Percentiles rank a stretch among this genome's conserved stretches.
These are phyloP conservation scores for Homarus americanus DNA, from an alignment of 1,140 invertebrate genomes.

Conservation along the genomic window DNA sequence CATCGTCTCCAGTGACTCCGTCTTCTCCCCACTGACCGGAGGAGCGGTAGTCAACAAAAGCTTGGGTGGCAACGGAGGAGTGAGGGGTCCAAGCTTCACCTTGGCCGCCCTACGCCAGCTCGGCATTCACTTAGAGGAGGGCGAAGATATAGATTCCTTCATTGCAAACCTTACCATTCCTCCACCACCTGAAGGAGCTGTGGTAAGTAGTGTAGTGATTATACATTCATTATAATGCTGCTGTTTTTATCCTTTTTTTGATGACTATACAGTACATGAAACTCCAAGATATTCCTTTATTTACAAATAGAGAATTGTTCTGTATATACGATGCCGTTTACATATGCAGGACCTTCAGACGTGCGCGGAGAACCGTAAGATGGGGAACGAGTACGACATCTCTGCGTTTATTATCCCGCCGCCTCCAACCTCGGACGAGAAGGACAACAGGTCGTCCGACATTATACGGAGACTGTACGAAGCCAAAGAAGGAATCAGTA, in stretches of 20 bases:
- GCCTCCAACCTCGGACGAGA: conserved; percentile 50
- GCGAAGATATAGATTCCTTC: conserved; percentile 86
- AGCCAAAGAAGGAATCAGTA: conserved; percentile 73
- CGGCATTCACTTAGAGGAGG: conserved; percentile 75
- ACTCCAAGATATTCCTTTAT: too few species aligned
- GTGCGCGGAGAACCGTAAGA: conserved; percentile 45
- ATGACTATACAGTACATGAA: too few species aligned
- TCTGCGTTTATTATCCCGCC: conserved; percentile 71
- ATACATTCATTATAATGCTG: too few species aligned
- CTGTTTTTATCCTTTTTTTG: background rate
- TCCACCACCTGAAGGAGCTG: conserved; percentile 80
- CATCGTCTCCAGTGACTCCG: conserved; percentile 43
- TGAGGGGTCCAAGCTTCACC: conserved; percentile 57
- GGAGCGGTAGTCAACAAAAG: background rate
- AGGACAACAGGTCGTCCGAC: conserved; percentile 72
- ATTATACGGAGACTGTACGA: conserved; percentile 69
- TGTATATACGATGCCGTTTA: too few species aligned
- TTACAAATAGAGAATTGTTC: too few species aligned
- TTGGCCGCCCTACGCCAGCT: conserved; percentile 73
- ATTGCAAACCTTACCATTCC: conserved; percentile 89
- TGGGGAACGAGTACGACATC: conserved; percentile 68
- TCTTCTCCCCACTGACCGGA: conserved; percentile 24
- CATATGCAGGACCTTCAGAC: conserved; percentile 51
- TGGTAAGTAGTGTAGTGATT: too few species aligned
- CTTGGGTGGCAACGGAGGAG: conserved; percentile 1